Conservation (phyloP, 2,797 vertebrate genomes). For the Lagocephalus sceleratus region DNA sequence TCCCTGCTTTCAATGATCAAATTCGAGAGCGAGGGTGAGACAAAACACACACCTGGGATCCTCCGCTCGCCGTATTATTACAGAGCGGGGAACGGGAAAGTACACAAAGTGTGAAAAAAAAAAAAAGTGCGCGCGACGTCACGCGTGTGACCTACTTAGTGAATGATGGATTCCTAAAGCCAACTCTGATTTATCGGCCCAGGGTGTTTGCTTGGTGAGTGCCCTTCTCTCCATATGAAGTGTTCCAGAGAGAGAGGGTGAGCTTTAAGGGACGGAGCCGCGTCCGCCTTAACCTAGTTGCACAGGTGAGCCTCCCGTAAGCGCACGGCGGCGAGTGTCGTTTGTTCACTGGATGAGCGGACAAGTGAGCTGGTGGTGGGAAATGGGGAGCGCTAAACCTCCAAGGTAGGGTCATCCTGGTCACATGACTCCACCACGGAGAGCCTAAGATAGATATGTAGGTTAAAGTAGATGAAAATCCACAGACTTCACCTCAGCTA, state of each 20-base stretch:
- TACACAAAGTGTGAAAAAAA: slow-evolving; percentile 15
- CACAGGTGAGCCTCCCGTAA: slow-evolving; percentile 41
- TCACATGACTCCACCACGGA: no score
- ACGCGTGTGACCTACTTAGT: slow-evolving; percentile 77
- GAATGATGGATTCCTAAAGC: slow-evolving; percentile 75
- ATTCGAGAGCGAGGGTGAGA: slow-evolving; percentile 17
- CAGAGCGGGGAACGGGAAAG: slow-evolving; percentile 4
- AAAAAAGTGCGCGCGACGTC: slow-evolving; percentile 56
- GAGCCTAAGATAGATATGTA: no score
- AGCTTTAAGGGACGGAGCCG: slow-evolving; percentile 10
- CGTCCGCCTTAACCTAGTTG: slow-evolving; percentile 65
- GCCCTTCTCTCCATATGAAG: slow-evolving; percentile 61
- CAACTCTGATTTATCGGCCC: slow-evolving; percentile 73
- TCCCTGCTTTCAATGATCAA: slow-evolving; percentile 32
- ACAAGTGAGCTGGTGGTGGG: not conserved
- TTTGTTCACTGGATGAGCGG: slow-evolving; percentile 1
- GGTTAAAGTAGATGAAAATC: no score
- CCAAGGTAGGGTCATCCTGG: no score
- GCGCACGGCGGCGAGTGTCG: not conserved
- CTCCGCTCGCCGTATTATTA: slow-evolving; percentile 53
- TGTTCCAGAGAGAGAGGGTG: slow-evolving; percentile 15
- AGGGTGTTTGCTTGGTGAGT: slow-evolving; percentile 67
- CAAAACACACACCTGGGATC: slow-evolving; percentile 39
- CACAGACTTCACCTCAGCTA: no score
- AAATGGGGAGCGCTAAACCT: no score